Base-by-base conservation (phyloP, 2,888 invertebrate genomes). In the Drosophila longiperda region DNA sequence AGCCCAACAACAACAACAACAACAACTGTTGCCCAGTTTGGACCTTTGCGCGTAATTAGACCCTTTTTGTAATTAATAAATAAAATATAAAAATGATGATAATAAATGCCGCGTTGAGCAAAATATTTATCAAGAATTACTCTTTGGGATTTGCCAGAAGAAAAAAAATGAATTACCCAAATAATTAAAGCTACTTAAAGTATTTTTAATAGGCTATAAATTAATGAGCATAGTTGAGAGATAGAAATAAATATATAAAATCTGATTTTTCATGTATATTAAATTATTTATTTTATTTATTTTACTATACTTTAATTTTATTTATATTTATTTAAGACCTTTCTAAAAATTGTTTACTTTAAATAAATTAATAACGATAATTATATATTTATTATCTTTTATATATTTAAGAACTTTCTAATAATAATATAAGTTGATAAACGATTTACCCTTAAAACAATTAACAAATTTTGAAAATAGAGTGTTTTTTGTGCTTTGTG, bases 1-100 rank as follows among this genome's bases (percentile, higher is more conserved):
- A 33, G 33, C 50, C 58, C 62, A 57, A 33, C 61, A 64, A 50
- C 55, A 17, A 4, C 54, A 64, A 42, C 79, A 65, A 49, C 36
- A 66, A 45, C 82, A 64, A 59, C 64, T 61, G 71, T 53, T 61
- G 77, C 67, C 76, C 62, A 38, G 57, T 12, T 23, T 59, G 42
- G 58, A 62, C 63, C 42, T 42, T 49, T 38, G 60, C 65, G 72
- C 53, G 49, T 49, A 78, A 79, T 78, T 78, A 75, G 70, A 36
- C 58, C 69, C 66, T 75, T 74, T 75, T 79, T 38, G 69, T 81
- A 83, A 89, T 87, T 89, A 87, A 73, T 84, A 74, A 77, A 78
- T 80, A 15, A 34, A 26, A 38, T 40, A 49, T 17, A 15, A 11
- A 38, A 29, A 26, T 29, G 26, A 69, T 68, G 65, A 74, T 76